These are phyloP conservation scores for Tipula lateralis DNA, from an alignment of 2,888 invertebrate species.

Conservation along the genomic window DNA sequence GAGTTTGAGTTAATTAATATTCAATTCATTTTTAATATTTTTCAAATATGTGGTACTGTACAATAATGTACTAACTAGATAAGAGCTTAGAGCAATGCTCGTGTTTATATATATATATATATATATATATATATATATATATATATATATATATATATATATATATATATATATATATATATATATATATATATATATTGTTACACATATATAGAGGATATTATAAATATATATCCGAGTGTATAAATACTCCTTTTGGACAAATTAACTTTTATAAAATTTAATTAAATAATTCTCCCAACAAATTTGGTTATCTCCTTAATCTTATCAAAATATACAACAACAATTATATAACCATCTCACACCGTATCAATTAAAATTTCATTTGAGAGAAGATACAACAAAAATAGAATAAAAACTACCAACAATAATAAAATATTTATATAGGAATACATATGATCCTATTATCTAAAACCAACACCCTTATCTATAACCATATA, in stretches of 20 bases:
- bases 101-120: no score
- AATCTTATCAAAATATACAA: neutral
- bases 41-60: neutral
- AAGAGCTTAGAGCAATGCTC: no score
- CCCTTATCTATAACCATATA: neutral
- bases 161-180: no score
- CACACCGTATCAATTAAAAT: neutral
- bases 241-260: neutral
- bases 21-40: neutral
- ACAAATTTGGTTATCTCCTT: neutral
- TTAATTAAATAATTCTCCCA: neutral
- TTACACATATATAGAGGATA: no score
- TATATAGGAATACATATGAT: neutral
- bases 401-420: neutral
- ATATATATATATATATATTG: no score
- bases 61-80: no score
- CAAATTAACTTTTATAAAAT: slow-evolving; percentile 3
- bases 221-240: no score
- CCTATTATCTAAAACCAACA: neutral
- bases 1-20: neutral
- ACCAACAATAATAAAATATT: neutral
- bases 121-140: no score
- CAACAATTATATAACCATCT: neutral
- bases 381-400: neutral
- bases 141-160: no score